phyloP scores from a whole-genome alignment of 1,140 invertebrate species.

The Agrilus planipennis region DNA sequence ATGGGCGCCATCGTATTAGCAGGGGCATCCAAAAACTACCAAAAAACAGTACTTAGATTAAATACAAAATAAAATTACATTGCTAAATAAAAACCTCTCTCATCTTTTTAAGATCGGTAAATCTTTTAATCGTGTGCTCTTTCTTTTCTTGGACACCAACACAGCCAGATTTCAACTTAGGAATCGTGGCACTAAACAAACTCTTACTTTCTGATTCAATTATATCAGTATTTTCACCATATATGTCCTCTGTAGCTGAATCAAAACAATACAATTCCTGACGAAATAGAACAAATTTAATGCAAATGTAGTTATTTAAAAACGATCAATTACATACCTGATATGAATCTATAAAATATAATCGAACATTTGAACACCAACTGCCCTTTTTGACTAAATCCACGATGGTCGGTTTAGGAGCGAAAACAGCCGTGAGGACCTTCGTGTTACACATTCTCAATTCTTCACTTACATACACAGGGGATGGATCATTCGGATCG shows the following conservation, averaged over 20 bases:
- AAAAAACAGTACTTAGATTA: slow-evolving; percentile 15
- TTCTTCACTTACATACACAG: slow-evolving; percentile 37
- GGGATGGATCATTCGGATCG: slow-evolving; percentile 39
- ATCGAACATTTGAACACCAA: slow-evolving; percentile 46
- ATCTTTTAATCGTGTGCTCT: slow-evolving; percentile 15
- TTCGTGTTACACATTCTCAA: slow-evolving; percentile 23
- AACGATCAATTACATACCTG: slow-evolving; percentile 36
- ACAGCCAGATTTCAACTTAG: slow-evolving; percentile 11
- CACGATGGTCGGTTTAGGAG: slow-evolving; percentile 42
- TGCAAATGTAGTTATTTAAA: slow-evolving; percentile 10
- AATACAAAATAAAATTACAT: slow-evolving; percentile 3
- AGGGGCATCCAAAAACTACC: slow-evolving; percentile 40
- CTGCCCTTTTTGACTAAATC: slow-evolving; percentile 31
- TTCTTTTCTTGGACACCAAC: slow-evolving; percentile 2
- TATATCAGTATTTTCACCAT: slow-evolving; percentile 7
- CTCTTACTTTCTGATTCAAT: slow-evolving; percentile 11
- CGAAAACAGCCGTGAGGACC: too few relatives aligned
- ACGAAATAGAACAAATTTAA: slow-evolving; percentile 10
- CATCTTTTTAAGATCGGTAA: slow-evolving; percentile 12
- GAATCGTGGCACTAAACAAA: slow-evolving; percentile 18
- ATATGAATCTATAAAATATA: slow-evolving; percentile 45
- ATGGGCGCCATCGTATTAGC: slow-evolving; percentile 41
- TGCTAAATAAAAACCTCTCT: slow-evolving; percentile 15
- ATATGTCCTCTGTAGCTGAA: slow-evolving; percentile 12
- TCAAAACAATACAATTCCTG: slow-evolving; percentile 24